These are phyloP conservation scores for Zophobas atratus DNA, from an alignment of 1,140 invertebrate genomes.

Conservation along the genomic window DNA sequence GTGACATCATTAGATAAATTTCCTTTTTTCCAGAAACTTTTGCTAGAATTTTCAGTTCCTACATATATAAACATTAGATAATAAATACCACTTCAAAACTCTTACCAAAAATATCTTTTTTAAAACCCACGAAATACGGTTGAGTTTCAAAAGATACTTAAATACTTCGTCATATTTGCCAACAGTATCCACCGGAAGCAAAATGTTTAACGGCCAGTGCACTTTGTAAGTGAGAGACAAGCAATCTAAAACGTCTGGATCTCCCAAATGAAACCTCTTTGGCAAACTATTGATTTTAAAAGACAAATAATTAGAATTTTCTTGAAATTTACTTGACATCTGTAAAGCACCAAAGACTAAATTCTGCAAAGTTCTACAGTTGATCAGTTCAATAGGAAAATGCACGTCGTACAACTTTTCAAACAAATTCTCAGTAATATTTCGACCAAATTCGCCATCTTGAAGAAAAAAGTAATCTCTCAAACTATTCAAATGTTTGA, in stretches of 20 bases:
- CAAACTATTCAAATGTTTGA: conserved; percentile 79
- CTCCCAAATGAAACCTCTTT: conserved; percentile 73
- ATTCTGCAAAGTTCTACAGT: conserved; percentile 77
- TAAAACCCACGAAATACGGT: conserved; percentile 81
- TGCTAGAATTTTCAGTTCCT: conserved; percentile 70
- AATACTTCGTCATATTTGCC: conserved; percentile 81
- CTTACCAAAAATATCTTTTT: conserved; percentile 77
- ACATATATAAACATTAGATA: neutral
- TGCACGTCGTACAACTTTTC: conserved; percentile 74
- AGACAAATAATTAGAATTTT: conserved; percentile 73
- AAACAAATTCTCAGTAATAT: conserved; percentile 78
- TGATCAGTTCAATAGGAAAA: conserved; percentile 77
- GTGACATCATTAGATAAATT: conserved; percentile 69
- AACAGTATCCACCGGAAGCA: conserved; percentile 79
- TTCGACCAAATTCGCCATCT: conserved; percentile 83
- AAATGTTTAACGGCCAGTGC: conserved; percentile 83
- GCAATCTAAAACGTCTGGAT: conserved; percentile 77
- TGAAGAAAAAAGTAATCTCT: conserved; percentile 83
- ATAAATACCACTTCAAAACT: conserved; percentile 37
- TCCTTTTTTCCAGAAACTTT: conserved; percentile 69
- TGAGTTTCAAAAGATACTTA: conserved; percentile 81
- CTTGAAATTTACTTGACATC: conserved; percentile 68
- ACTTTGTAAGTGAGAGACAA: conserved; percentile 79
- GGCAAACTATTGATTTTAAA: conserved; percentile 74
- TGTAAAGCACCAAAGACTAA: conserved; percentile 76